Conservation (phyloP, 1,140 invertebrate species). For the Drosophila insularis region DNA sequence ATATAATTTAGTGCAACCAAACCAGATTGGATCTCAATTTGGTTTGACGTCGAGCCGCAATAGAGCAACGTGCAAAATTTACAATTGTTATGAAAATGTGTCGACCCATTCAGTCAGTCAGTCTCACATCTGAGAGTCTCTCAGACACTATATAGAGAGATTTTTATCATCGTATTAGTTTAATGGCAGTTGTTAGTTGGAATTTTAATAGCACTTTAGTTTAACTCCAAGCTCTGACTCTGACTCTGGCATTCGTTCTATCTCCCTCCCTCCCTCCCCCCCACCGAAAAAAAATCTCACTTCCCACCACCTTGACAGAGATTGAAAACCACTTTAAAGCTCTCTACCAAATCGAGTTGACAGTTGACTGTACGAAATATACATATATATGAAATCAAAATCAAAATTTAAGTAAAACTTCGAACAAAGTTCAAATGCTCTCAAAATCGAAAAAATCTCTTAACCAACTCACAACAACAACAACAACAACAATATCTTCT, state of each 20-base stretch:
- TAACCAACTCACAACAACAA: conserved; percentile 23
- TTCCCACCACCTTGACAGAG: conserved; percentile 7
- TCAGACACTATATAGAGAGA: conserved; percentile 50
- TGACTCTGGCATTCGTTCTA: neutral
- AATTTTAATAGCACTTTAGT: conserved; percentile 76
- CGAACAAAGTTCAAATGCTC: conserved; percentile 45
- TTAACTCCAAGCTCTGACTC: conserved; percentile 5
- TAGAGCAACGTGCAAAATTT: conserved; percentile 72
- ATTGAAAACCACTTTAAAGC: conserved; percentile 30
- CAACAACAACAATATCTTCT: conserved; percentile 23
- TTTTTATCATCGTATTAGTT: conserved; percentile 78
- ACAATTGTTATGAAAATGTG: conserved; percentile 80
- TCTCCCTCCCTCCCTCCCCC: conserved; percentile 22
- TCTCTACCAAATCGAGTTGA: conserved; percentile 8
- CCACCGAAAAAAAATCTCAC: conserved; percentile 2
- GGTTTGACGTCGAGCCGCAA: conserved; percentile 46
- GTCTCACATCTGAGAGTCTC: conserved; percentile 24
- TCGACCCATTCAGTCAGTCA: conserved; percentile 30
- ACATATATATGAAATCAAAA: neutral
- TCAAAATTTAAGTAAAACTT: conserved; percentile 10
- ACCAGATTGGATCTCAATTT: conserved; percentile 81
- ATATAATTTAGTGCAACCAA: conserved; percentile 77
- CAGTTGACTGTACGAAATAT: neutral
- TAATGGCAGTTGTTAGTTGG: conserved; percentile 78
- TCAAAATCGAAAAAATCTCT: conserved; percentile 26